Base-by-base conservation (phyloP, 2,797 vertebrate species). In the Gambusia yucatana region DNA sequence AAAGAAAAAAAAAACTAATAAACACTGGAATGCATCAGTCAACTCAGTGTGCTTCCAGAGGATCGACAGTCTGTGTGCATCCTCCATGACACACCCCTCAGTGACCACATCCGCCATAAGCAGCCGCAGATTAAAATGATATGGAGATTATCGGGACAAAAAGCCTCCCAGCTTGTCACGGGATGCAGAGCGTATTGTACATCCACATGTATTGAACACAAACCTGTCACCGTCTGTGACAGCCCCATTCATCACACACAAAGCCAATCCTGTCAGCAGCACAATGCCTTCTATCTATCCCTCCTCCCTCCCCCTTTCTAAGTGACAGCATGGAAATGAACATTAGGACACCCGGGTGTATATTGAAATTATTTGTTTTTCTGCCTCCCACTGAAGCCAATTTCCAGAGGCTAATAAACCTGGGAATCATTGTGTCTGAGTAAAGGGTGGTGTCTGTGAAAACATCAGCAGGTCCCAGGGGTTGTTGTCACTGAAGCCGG, bases 241-340 rank as follows among this genome's bases (percentile, higher is more conserved):
- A 96, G 94, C 89, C 92, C 95, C 95, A 96, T 96, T 96, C 95
- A 96, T 96, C 95, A 96, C 94, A 84, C 94, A 95, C 94, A 95
- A 95, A 95, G 94, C 94, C 93, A 93, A 91, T 92, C 91, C 95
- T 95, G 95, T 96, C 96, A 96, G 91, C 76, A 20, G 88, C 93
- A 95, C 94, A 93, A 93, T 80, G 89, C 87, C 69, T 87, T 78
- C 90, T 71, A 78, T 80, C 90, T 8, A 47, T 74, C 80, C 92
- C 91, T 76, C 91, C 84, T 77, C 81, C 82, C 89, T 81, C 85
- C 90, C 84, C 83, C 77, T 80, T 81, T 92, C 94, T 93, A 94
- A 94, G 93, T 96, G 95, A 96, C 96, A 96, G 93, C 82, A 85
- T 73, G 88, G 92, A 95, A 94, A 95, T 94, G 94, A 95, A 90